Evolutionary conservation across 2,888 invertebrate genomes (phyloP).

Genomic region (Heliothis peltigera): DNA sequence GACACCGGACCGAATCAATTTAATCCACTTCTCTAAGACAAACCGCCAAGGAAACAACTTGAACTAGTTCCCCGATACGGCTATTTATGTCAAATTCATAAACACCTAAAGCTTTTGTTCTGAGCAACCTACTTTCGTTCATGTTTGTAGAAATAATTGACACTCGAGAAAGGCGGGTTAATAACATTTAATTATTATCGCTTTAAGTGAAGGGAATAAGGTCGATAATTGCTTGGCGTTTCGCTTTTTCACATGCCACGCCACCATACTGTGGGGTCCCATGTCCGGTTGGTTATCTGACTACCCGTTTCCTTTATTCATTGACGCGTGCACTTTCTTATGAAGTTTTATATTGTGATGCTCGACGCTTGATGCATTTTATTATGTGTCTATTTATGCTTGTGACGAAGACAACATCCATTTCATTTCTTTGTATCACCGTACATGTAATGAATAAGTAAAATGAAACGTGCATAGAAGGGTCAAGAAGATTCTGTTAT

Average conservation of each 20-base stretch:
- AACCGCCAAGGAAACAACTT: constrained; percentile 40
- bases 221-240: constrained; percentile 57
- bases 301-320: constrained; percentile 66
- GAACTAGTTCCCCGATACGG: constrained; percentile 56
- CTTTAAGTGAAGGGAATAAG: constrained; percentile 52
- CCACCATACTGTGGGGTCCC: constrained; percentile 51
- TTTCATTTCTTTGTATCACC: not conserved
- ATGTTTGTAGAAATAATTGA: constrained; percentile 80
- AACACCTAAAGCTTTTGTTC: constrained; percentile 68
- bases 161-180: constrained; percentile 78
- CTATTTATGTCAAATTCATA: constrained; percentile 59
- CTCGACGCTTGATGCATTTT: not conserved
- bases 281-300: constrained; percentile 65
- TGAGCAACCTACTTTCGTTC: constrained; percentile 71
- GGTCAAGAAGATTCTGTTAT: not conserved
- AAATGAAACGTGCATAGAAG: not conserved
- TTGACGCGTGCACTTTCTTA: constrained; percentile 56
- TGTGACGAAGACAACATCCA: not conserved
- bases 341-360: constrained; percentile 15
- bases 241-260: constrained; percentile 45
- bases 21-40: constrained; percentile 34
- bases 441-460: not conserved
- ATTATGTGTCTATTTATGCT: constrained; percentile 1
- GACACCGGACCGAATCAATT: constrained; percentile 27
- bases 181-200: constrained; percentile 58